These are phyloP conservation scores for Poecile atricapillus DNA, from an alignment of 2,113 vertebrate species.

Conservation along the genomic window DNA sequence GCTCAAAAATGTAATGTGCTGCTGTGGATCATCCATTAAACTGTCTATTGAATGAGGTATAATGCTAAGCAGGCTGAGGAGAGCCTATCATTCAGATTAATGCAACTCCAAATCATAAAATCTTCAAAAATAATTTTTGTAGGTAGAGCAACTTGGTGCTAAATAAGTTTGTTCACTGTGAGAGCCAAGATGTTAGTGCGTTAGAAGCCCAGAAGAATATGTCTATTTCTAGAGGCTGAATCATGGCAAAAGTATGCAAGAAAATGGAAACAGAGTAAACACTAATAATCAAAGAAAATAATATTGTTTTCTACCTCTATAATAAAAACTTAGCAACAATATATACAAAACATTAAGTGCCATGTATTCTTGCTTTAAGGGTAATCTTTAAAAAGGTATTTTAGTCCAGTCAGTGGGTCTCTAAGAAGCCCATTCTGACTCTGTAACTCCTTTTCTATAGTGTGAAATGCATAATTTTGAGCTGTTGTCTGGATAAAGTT, in stretches of 20 bases:
- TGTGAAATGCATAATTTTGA: background rate
- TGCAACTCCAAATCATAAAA: constrained; percentile 39
- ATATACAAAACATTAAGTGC: background rate
- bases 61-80: constrained; percentile 68
- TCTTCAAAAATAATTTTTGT: constrained; percentile 10
- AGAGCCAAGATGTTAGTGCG: constrained; percentile 10
- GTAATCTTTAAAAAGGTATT: background rate
- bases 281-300: constrained; percentile 22
- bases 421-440: background rate
- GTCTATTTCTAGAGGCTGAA: constrained; percentile 35
- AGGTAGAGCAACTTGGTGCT: constrained; percentile 10
- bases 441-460: background rate
- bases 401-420: background rate
- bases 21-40: constrained; percentile 69
- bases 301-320: background rate
- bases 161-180: constrained; percentile 20
- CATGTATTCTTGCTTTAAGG: background rate
- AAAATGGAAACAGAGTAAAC: constrained; percentile 53
- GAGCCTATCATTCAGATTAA: constrained; percentile 44
- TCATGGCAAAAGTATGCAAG: constrained; percentile 37
- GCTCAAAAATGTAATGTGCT: constrained; percentile 46
- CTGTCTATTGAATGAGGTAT: constrained; percentile 69
- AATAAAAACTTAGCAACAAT: background rate
- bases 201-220: constrained; percentile 17
- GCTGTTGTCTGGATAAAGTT: background rate